Conservation (phyloP, 2,888 invertebrate genomes). For the Hermaeophaga mercurialis region DNA sequence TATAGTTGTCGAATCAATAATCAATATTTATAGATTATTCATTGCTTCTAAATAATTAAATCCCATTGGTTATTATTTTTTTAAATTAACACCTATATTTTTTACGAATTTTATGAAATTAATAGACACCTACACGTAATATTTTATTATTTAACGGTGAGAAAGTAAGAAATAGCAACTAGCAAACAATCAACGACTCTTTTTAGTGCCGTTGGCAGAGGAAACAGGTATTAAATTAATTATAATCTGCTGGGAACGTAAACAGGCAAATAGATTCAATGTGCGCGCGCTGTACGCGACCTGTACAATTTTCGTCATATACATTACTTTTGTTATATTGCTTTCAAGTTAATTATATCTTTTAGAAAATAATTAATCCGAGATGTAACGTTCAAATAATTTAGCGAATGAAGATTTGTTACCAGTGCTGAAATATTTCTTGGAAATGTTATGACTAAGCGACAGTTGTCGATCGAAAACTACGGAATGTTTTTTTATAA, state of each 20-base stretch:
- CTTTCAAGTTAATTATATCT: conserved; percentile 55
- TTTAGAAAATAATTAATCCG: conserved; percentile 49
- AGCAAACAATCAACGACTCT: neutral
- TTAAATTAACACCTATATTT: too few species aligned
- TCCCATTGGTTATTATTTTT: too few species aligned
- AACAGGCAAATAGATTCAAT: conserved; percentile 32
- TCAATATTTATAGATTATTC: neutral
- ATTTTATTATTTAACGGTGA: neutral
- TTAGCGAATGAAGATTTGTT: conserved; percentile 5
- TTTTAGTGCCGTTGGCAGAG: conserved; percentile 14
- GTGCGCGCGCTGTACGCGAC: conserved; percentile 50
- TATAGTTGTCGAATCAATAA: neutral
- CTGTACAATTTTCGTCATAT: conserved; percentile 56
- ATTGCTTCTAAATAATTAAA: too few species aligned
- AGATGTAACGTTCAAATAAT: conserved; percentile 29
- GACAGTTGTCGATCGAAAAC: conserved; percentile 25
- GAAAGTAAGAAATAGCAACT: conserved; percentile 8
- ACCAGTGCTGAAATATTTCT: neutral
- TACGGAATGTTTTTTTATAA: conserved; percentile 28
- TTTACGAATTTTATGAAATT: too few species aligned
- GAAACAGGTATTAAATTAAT: conserved; percentile 27
- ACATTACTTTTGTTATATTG: conserved; percentile 60
- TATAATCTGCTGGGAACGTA: conserved; percentile 25
- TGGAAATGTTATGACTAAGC: conserved; percentile 18
- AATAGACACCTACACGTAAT: neutral